Base-by-base conservation (phyloP, 2,113 vertebrate genomes). In the Tautogolabrus adspersus region DNA sequence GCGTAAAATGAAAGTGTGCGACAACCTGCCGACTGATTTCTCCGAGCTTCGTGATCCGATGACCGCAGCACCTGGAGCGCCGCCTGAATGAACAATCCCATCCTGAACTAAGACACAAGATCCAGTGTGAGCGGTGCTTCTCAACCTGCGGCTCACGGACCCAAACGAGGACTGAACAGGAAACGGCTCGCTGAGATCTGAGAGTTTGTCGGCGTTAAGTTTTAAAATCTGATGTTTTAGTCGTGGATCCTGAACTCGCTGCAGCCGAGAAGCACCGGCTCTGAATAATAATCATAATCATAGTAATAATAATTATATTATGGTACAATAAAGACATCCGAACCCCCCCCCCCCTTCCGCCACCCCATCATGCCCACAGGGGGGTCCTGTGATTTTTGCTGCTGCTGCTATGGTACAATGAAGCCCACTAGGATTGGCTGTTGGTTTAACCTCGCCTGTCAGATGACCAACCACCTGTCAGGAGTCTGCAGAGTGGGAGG, bases 281-380 rank as follows among this genome's bases (percentile, higher is more conserved):
- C 75, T n/a, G 61, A 85, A 65, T 66, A 72, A 82, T 69, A 75
- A 81, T 64, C 75, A 67, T 56, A 61, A 57, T 61, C 57, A 73
- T 77, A 69, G 37, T 73, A 58, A 69, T 75, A 81, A 87, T 80
- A 86, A 88, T 85, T 37, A 76, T 70, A 76, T 65, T 86, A 86
- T 88, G 84, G 71, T 86, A 89, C 85, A 90, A 77, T 79, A 86
- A 86, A 79, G 77, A 85, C 79, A 80, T 80, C 69, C 1, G 70
- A 85, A 76, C 55, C 81, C 64, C 40, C 9, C 40, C 11, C 40
- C 30, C 30, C 30, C 30, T 6, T 4, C 30, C 30, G 6, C 30
- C 30, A 5, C 30, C 56, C 21, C 0, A 42, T 55, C 44, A 23
- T 55, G 26, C 49, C 62, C 81, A 13, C n/a, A 1, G 55, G 71